Evolutionary conservation across 2,113 vertebrate genomes (phyloP).

Genomic region (Cryptotis parvus): DNA sequence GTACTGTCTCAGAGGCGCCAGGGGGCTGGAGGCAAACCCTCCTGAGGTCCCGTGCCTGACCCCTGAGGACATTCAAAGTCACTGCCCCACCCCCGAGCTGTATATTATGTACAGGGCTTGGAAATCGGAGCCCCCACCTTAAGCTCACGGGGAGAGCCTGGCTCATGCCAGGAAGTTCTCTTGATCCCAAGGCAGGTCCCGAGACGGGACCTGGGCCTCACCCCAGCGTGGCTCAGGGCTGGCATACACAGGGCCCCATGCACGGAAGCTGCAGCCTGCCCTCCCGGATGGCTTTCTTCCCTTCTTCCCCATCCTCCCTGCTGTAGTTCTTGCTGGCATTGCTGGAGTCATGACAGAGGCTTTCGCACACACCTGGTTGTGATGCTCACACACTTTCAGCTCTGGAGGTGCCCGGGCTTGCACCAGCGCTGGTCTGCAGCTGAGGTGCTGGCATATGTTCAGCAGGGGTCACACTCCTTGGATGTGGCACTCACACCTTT

Average conservation of each 20-base stretch:
- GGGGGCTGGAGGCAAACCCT: background rate
- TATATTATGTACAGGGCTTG: background rate
- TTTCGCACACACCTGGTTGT: background rate
- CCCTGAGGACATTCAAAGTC: background rate
- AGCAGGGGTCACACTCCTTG: no score
- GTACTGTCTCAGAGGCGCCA: no score
- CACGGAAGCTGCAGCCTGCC: no score
- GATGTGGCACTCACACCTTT: no score
- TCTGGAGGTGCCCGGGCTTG: no score
- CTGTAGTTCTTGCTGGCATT: no score
- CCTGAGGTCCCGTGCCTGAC: background rate
- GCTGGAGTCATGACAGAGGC: accelerated
- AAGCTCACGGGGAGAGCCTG: background rate
- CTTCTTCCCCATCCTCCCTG: background rate
- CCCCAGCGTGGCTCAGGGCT: no score
- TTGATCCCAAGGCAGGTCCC: background rate
- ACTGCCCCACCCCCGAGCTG: background rate
- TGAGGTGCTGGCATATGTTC: no score
- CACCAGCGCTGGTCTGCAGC: no score
- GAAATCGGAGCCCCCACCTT: background rate
- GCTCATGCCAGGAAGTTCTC: no score
- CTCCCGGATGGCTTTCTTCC: background rate
- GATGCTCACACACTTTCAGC: background rate
- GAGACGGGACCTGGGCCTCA: no score
- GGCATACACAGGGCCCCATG: no score